These are phyloP conservation scores for Myotis daubentonii DNA, from an alignment of 2,797 vertebrate species.

Conservation along the genomic window DNA sequence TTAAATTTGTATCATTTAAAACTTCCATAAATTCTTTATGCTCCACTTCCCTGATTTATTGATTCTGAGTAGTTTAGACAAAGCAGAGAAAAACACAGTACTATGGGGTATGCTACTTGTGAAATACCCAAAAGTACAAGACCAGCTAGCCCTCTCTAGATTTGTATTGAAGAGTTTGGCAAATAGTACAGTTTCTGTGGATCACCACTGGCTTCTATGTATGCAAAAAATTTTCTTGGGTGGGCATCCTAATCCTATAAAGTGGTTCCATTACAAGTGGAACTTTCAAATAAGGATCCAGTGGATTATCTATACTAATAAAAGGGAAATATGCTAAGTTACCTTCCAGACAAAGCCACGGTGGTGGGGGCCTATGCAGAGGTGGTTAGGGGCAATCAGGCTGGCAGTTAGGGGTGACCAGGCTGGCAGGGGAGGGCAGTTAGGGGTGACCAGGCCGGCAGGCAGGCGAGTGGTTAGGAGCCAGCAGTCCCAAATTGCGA, in stretches of 20 bases:
- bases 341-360: too few species aligned
- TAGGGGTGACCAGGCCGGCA: too few species aligned
- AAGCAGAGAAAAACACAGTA: background rate
- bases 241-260: background rate
- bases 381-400: too few species aligned
- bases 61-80: background rate
- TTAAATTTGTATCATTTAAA: background rate
- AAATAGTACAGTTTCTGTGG: background rate
- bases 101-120: background rate
- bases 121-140: background rate
- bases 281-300: background rate
- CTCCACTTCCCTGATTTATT: background rate
- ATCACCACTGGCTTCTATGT: background rate
- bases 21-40: background rate
- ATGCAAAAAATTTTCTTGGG: background rate
- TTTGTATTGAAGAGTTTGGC: background rate
- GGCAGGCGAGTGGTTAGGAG: too few species aligned
- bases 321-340: too few species aligned
- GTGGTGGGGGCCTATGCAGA: too few species aligned
- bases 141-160: background rate
- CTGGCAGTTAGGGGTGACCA: too few species aligned
- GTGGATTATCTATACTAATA: too few species aligned
- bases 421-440: too few species aligned
- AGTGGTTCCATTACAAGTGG: background rate
- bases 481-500: too few species aligned